Base-by-base conservation (phyloP, 2,888 invertebrate species). In the Mechanitis messenoides region DNA sequence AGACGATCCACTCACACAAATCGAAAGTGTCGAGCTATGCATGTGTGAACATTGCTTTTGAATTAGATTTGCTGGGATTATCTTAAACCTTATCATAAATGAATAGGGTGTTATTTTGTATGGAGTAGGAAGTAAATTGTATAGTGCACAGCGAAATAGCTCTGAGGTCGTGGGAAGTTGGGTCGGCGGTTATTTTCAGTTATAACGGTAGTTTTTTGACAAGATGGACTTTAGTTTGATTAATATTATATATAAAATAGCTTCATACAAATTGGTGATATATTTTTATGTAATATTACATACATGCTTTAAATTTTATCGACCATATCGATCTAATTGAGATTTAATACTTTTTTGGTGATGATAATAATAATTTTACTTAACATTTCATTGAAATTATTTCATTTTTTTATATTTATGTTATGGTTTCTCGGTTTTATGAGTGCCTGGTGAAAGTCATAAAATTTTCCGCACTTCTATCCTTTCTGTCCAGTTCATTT, bases 111-210 rank as follows among this genome's bases (percentile, higher is more conserved):
- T 55, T 55, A 70, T 72, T 77, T 81, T 54, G 70, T 60, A 53
- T 76, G 77, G 64, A 87, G 81, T 80, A 88, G 88, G 88, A 88
- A 88, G 88, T 87, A 81, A 77, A 80, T 84, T 85, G 84, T 84
- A 85, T 87, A 85, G 80, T 80, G 85, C 87, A 86, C 85, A 78
- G 84, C 80, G 76, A 84, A 84, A 85, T 83, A 79, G 78, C 78
- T 83, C 75, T 79, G 80, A 85, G 89, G 88, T 88, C 88, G 88
- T 88, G 89, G 87, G 88, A 89, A 80, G 79, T 79, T 79, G 73
- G 75, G 72, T 73, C 77, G 81, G 82, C 79, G 82, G 85, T 85
- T 75, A 74, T 74, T 74, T 82, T 82, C 76, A 72, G 72, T 76
- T 76, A 71, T 84, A 85, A 87, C 86, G 84, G 86, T 81, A 69